phyloP scores from a whole-genome alignment of 2,797 vertebrate genomes.

The Acanthornis magna region DNA sequence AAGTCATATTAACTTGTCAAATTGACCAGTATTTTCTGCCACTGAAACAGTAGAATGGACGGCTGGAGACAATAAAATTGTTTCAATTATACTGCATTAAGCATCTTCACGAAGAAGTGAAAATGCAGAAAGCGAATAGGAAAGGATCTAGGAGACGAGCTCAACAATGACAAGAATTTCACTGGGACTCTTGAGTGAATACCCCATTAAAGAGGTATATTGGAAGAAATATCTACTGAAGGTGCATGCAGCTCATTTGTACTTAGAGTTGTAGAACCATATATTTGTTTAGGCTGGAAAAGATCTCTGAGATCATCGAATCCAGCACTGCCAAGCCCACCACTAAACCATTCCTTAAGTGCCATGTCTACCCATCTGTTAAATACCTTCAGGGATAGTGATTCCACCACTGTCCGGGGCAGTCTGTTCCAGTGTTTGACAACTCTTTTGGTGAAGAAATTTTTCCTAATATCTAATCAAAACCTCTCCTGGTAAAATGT shows the following conservation, averaged over 20 bases:
- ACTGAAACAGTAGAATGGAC: constrained; percentile 76
- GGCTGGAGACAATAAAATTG: constrained; percentile 83
- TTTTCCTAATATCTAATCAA: not conserved
- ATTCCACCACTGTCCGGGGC: not conserved
- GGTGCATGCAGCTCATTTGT: not conserved
- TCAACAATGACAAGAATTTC: constrained; percentile 47
- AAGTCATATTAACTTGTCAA: constrained; percentile 84
- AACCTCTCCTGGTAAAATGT: not conserved
- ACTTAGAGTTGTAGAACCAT: not conserved
- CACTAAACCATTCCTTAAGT: not conserved
- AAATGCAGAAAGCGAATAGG: constrained; percentile 71
- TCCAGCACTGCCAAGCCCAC: not conserved
- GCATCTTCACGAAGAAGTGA: constrained; percentile 62
- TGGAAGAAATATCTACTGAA: not conserved
- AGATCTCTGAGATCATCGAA: not conserved
- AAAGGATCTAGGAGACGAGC: constrained; percentile 11
- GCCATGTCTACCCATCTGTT: not conserved
- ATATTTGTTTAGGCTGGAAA: not conserved
- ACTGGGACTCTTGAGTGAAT: not conserved
- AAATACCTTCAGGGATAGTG: not conserved
- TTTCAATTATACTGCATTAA: constrained; percentile 84
- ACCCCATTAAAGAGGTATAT: not conserved
- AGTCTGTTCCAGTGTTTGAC: not conserved
- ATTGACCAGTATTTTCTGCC: constrained; percentile 82
- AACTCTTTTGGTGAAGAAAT: not conserved